Percentiles rank a stretch among this genome's conserved stretches.
Evolutionary conservation across 2,888 invertebrate genomes (phyloP).

Genomic region (Gymnocheta viridis): DNA sequence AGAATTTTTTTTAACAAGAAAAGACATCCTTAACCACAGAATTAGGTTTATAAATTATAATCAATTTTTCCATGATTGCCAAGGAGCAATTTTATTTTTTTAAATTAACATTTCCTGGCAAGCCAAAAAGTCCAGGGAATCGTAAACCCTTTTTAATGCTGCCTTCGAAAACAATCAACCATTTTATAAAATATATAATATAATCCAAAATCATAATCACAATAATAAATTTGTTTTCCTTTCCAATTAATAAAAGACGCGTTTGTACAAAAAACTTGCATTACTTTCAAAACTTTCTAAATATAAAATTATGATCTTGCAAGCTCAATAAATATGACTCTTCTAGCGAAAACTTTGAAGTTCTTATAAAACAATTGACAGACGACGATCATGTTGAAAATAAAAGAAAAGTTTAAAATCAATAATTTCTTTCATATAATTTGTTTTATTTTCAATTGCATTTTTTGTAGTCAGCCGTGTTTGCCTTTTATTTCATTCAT

Average conservation of each 20-base stretch:
- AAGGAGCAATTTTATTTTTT: no score
- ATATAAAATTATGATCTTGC: neutral
- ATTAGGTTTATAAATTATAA: no score
- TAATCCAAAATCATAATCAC: neutral
- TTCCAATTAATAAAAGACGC: neutral
- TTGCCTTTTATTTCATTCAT: constrained; percentile 40
- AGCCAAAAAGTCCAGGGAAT: no score
- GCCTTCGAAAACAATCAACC: no score
- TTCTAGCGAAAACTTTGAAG: constrained; percentile 31
- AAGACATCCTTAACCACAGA: no score
- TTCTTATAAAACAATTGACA: constrained; percentile 8
- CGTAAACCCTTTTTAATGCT: no score
- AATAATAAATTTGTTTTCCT: neutral
- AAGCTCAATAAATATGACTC: neutral
- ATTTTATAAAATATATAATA: no score
- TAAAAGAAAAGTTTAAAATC: constrained; percentile 5
- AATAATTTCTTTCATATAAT: neutral
- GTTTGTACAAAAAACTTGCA: no score
- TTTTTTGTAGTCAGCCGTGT: constrained; percentile 7
- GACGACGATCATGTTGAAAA: neutral
- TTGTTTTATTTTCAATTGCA: constrained; percentile 2
- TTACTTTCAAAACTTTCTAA: constrained; percentile 26
- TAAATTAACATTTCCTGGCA: no score
- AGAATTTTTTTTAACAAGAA: no score
- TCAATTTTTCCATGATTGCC: no score